Percentiles rank a stretch among this genome's conserved stretches.
Evolutionary conservation across 2,113 vertebrate species (phyloP).

Genomic region (Mobula birostris): DNA sequence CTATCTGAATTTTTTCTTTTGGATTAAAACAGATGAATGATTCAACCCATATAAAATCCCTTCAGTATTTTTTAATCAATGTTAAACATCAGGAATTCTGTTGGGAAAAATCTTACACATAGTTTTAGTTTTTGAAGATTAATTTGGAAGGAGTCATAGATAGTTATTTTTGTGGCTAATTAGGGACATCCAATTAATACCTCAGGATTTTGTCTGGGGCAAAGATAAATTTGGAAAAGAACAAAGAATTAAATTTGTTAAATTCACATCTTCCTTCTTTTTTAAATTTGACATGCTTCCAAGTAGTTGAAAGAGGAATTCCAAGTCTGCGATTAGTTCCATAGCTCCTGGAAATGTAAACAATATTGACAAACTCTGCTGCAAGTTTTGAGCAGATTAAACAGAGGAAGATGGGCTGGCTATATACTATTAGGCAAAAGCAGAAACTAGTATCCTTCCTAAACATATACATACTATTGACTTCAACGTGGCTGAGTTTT

Average conservation of each 20-base stretch:
- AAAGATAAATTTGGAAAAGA: constrained; percentile 12
- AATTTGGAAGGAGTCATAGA: neutral
- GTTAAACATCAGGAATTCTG: neutral
- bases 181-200: neutral
- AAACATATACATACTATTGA: neutral
- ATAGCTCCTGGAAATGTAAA: neutral
- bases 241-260: neutral
- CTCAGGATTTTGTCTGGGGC: neutral
- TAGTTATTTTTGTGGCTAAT: neutral
- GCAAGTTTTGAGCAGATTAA: neutral
- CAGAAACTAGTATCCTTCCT: neutral
- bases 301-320: constrained; percentile 1
- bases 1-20: neutral
- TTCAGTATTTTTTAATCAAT: neutral
- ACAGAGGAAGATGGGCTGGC: neutral
- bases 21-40: neutral
- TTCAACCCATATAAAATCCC: neutral
- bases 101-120: neutral
- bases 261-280: neutral
- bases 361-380: neutral
- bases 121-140: neutral
- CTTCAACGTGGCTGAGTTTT: constrained; percentile 8
- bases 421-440: neutral
- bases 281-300: constrained; percentile 10
- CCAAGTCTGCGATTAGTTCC: neutral